These are phyloP conservation scores for Hippocampus mohnikei DNA, from an alignment of 2,113 vertebrate genomes.

Conservation along the genomic window DNA sequence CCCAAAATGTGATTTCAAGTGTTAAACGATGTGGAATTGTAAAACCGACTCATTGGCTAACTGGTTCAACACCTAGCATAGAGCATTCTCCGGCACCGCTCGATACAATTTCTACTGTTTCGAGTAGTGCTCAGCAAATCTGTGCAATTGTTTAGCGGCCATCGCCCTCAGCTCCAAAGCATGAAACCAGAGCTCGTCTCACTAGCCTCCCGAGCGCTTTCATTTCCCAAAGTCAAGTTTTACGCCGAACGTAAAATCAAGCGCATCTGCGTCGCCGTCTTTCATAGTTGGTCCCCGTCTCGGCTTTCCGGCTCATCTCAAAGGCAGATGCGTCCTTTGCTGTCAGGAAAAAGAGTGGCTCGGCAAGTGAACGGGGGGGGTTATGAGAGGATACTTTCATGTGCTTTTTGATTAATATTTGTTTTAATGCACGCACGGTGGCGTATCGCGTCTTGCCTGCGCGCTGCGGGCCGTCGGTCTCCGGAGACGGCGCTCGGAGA, in stretches of 20 bases:
- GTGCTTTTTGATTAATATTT: slow-evolving; percentile 49
- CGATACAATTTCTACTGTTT: not conserved
- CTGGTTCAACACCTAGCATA: too few species aligned
- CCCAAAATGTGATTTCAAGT: not conserved
- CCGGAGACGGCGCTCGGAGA: slow-evolving; percentile 37
- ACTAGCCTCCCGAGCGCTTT: not conserved
- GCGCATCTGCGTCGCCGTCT: not conserved
- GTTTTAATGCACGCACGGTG: slow-evolving; percentile 44
- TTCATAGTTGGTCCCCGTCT: slow-evolving; percentile 5
- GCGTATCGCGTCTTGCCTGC: slow-evolving; percentile 33
- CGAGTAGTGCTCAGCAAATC: not conserved
- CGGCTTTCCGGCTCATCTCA: slow-evolving; percentile 2
- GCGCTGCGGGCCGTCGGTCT: slow-evolving; percentile 40
- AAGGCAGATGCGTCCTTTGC: slow-evolving; percentile 19
- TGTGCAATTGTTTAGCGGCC: not conserved
- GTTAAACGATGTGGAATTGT: not conserved
- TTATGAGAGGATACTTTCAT: slow-evolving; percentile 38
- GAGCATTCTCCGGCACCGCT: not conserved
- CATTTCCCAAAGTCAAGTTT: not conserved
- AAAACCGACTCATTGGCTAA: not conserved
- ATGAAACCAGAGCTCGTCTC: not conserved
- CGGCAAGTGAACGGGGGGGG: not conserved
- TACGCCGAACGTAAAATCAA: not conserved
- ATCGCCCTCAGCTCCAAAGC: not conserved
- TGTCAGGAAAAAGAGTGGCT: slow-evolving; percentile 14